Evolutionary conservation across 2,113 vertebrate species (phyloP), one percentile per base, ranked within the genome.

Genomic region (Chamaetylas fuelleborni): DNA sequence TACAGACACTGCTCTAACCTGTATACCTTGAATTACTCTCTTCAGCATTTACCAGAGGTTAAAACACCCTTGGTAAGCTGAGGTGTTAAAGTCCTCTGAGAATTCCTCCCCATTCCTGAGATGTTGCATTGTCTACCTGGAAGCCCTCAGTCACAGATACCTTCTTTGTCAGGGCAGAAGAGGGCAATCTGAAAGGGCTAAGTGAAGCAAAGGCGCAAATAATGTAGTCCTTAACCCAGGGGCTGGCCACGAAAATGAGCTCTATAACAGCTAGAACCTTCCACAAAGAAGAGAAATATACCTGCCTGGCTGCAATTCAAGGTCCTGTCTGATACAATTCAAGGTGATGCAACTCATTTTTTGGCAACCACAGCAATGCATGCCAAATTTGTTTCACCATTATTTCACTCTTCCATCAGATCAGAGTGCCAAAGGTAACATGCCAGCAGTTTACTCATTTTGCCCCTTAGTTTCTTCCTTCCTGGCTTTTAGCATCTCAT

Each of bases 361-460:
- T 14, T 74, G 88, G 62, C 90, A 81, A 77, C 66, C 66, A 57
- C 31, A 26, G 81, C 86, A 92, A 92, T 19, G 91, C 50, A 47
- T 70, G 90, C 64, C 88, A 79, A 66, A 84, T 93, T 88, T 92
- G 81, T 96, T 93, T 94, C 92, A 88, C 74, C 73, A 61, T 90
- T 90, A 60, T 71, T 72, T 89, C 81, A 45, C 74, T 61, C 62
- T 70, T 60, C 77, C 71, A 57, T 76, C 92, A 86, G 78, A 81
- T 34, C 42, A 36, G 56, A 57, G 48, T 91, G 90, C 95, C 90
- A 95, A 83, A 97, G 93, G 87, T 97, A 96, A 95, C 92, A 67
- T 22, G 81, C 94, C 90, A 71, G 74, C 77, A 74, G 83, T 94
- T 96, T 95, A 87, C 50, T 78, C 87, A 76, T 81, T 73, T 73